Percentiles rank a stretch among this genome's conserved stretches.
Conservation (phyloP, 2,113 vertebrate genomes). For the Patagioenas fasciata region DNA sequence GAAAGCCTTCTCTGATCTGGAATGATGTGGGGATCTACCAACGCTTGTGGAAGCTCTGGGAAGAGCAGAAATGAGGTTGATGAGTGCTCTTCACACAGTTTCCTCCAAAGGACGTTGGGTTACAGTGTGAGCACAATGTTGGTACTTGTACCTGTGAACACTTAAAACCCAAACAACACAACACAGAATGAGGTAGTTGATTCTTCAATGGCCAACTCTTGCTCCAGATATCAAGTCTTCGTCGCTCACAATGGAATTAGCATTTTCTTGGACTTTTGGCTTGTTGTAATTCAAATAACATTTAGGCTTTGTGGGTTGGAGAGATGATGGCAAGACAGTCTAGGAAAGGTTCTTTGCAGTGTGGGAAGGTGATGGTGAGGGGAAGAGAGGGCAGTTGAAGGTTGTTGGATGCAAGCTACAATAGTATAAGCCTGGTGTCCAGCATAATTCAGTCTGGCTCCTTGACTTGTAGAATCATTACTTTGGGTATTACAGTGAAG, state of each 20-base stretch:
- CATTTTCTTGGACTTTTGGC: not conserved
- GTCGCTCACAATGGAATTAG: not conserved
- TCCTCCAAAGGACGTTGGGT: not conserved
- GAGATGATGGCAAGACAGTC: not conserved
- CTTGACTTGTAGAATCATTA: not conserved
- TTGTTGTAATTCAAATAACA: not conserved
- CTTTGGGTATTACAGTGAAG: not conserved
- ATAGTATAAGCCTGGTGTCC: not conserved
- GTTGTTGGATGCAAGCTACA: not conserved
- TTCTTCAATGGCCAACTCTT: not conserved
- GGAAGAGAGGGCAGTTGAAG: not conserved
- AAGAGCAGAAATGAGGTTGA: not conserved
- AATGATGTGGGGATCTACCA: not conserved
- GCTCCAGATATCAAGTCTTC: not conserved
- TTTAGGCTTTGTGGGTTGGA: not conserved
- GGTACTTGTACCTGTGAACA: not conserved
- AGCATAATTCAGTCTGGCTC: not conserved
- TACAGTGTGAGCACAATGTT: not conserved
- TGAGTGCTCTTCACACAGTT: not conserved
- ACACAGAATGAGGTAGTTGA: not conserved
- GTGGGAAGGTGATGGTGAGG: not conserved
- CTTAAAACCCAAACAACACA: not conserved
- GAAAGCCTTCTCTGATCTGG: not conserved
- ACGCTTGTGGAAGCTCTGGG: not conserved
- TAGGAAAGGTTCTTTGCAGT: not conserved